Evolutionary conservation across 2,113 vertebrate species (phyloP), one percentile per base, ranked within the genome.

Genomic region (Pomatostomus ruficeps): DNA sequence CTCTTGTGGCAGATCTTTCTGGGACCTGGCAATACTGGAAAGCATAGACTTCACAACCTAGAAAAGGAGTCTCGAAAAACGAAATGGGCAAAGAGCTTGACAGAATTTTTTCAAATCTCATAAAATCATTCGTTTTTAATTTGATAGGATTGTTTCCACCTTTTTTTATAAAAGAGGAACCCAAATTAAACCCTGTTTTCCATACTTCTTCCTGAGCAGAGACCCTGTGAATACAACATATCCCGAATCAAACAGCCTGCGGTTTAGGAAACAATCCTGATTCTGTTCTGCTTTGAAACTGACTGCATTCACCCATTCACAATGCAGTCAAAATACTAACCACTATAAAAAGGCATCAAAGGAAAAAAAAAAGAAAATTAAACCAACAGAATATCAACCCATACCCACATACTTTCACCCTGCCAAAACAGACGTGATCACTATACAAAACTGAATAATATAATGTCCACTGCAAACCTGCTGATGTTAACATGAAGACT

Each of bases 1-100:
- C 79, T 89, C 94, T 96, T 75, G 91, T 91, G 94, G 89, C 74
- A 89, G 77, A 70, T 54, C 28, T 40, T 70, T 67, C 46, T 45
- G 20, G 14, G 55, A 45, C 26, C 11, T 13, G 0, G 36, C 33
- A 67, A 58, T 75, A 87, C 28, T 19, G 24, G 26, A 79, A 87
- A 91, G 62, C 12, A 36, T 6, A 76, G 36, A 66, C 21, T 79
- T 74, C 40, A 67, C 40, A 72, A 42, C 6, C 10, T 43, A 65
- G 29, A 89, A 85, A 38, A 59, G 11, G n/a, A 14, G 6, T 63
- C 40, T 84, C 33, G 31, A 61, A 14, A 10, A 72, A 38, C 38
- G 61, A 6, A 21, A 67, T 18, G 6, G 5, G 18, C 21, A 29
- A 68, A 85, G 29, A 83, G 5, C 7, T 67, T 46, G 14, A 68